Percentiles rank a stretch among this genome's conserved stretches.
Conservation (phyloP, 1,140 invertebrate species). For the Pseudomyrmex gracilis region DNA sequence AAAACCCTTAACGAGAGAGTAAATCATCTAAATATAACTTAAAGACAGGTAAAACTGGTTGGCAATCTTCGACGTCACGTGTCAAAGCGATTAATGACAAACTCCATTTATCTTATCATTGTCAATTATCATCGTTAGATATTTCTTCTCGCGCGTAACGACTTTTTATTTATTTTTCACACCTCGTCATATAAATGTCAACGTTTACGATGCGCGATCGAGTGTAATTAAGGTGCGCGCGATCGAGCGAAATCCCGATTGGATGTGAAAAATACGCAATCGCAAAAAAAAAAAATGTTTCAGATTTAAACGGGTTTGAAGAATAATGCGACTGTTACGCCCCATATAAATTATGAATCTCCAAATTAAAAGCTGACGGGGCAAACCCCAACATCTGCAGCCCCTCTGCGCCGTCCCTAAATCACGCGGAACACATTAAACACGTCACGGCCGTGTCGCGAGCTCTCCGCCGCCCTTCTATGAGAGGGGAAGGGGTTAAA, state of each 20-base stretch:
- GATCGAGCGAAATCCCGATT: not conserved
- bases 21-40: too few species aligned
- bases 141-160: too few species aligned
- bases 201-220: too few species aligned
- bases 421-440: conserved; percentile 58
- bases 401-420: conserved; percentile 34
- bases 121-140: too few species aligned
- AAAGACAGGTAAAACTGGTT: too few species aligned
- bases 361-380: conserved; percentile 48
- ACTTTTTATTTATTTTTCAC: too few species aligned
- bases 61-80: too few species aligned
- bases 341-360: conserved; percentile 60
- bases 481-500: conserved; percentile 5
- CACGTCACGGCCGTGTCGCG: conserved; percentile 53
- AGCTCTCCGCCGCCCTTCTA: conserved; percentile 41
- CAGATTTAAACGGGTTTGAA: conserved; percentile 23
- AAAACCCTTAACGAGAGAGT: too few species aligned
- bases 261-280: conserved; percentile 5
- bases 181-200: too few species aligned
- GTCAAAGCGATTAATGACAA: too few species aligned
- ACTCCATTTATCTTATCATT: too few species aligned
- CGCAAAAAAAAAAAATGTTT: not conserved
- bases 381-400: conserved; percentile 55
- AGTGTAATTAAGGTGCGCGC: not conserved
- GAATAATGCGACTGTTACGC: conserved; percentile 43